Conservation (phyloP, 2,113 vertebrate species). For the Camelus dromedarius region DNA sequence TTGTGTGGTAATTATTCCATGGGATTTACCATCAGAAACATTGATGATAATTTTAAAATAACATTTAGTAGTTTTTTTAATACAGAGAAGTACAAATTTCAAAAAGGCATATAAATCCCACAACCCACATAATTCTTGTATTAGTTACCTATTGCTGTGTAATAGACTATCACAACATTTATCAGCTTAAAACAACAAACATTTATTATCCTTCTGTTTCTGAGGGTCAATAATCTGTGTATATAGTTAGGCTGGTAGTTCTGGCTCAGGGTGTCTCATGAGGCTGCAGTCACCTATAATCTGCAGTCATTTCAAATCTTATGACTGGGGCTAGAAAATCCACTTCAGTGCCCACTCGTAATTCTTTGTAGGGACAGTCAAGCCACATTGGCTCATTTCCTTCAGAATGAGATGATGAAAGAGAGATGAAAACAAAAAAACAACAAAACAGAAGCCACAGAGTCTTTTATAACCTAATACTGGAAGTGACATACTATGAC, state of each 20-base stretch:
- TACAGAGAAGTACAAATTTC: background rate
- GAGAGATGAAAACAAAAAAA: background rate
- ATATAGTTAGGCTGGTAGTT: background rate
- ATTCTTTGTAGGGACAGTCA: background rate
- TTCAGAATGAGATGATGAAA: background rate
- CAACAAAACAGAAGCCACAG: background rate
- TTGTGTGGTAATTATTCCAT: background rate
- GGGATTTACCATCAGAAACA: background rate
- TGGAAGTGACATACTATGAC: background rate
- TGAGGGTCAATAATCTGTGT: background rate
- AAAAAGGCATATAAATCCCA: background rate
- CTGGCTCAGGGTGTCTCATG: background rate
- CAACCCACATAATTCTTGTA: background rate
- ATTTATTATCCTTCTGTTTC: background rate
- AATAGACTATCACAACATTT: background rate
- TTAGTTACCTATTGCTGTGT: background rate
- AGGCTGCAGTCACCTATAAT: background rate
- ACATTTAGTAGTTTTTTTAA: background rate
- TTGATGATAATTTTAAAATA: background rate
- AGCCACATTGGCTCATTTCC: background rate
- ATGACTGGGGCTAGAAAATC: background rate
- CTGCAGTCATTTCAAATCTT: background rate
- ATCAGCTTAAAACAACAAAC: constrained; percentile 5
- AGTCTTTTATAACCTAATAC: background rate
- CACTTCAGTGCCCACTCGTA: background rate